Conservation (phyloP, 2,797 vertebrate genomes). For the Paramormyrops hopkinsi region DNA sequence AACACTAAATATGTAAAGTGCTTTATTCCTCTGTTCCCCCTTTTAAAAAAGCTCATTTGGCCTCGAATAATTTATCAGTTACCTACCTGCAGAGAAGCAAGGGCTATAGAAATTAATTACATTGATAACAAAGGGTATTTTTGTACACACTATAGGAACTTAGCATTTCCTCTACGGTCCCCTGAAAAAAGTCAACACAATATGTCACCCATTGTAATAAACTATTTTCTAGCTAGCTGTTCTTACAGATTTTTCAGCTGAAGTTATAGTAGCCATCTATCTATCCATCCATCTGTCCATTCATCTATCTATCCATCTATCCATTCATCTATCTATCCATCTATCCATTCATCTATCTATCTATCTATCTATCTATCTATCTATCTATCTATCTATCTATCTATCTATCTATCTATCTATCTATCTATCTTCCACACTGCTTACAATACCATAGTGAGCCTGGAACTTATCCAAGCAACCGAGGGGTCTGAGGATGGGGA, state of each 20-base stretch:
- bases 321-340: neutral
- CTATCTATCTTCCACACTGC: neutral
- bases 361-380: neutral
- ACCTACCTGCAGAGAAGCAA: neutral
- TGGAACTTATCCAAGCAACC: neutral
- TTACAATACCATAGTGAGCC: neutral
- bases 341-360: too few relatives aligned
- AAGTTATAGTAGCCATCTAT: neutral
- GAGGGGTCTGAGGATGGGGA: neutral
- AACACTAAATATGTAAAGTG: conserved; percentile 8
- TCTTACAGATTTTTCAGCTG: neutral
- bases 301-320: neutral
- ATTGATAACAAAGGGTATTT: conserved; percentile 7
- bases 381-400: neutral
- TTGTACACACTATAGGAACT: neutral
- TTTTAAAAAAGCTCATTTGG: neutral
- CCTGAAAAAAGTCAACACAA: neutral
- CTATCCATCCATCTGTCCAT: neutral
- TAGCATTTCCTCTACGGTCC: neutral
- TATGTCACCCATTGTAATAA: neutral
- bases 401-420: neutral
- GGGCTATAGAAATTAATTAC: conserved; percentile 10
- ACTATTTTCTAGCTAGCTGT: neutral
- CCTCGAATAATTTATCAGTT: conserved; percentile 3
- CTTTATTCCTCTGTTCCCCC: neutral